Evolutionary conservation across 1,140 invertebrate genomes (phyloP), one percentile per base, ranked within the genome.

Genomic region (Drosophila sproati): DNA sequence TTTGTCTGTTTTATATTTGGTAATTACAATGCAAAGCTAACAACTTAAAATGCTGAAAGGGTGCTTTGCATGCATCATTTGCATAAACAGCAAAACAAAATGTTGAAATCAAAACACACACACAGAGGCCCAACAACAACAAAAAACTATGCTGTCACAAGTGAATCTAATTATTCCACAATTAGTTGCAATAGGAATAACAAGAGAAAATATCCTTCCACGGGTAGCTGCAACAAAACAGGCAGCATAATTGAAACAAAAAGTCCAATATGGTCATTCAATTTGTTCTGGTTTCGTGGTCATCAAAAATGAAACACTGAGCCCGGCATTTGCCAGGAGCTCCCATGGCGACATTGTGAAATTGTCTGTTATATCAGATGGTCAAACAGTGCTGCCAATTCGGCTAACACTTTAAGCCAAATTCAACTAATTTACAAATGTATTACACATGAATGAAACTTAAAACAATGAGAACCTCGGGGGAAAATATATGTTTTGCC

Each of bases 1-100:
- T 87, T 63, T 56, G 28, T 34, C 45, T 35, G 50, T 34, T 56
- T 41, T 64, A 45, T 73, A 51, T 72, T 12, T 10, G 37, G 45
- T 45, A 67, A 73, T 73, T 73, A 73, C 41, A 47, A 61, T 47
- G 39, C 57, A 70, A 57, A 64, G 61, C 50, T 10, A 31, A 12
- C 37, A 41, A 47, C 10, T 12, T 28, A 12, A 31, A 51, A 59
- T 56, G 57, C 50, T 50, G 10, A 55, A 69, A 48, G 45, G 37
- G 59, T 52, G 52, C 39, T 39, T 37, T 55, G 5, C 20, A 10
- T 10, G 37, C 34, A 47, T 74, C 56, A 88, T 88, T 87, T 80
- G 77, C 83, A 87, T 87, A 80, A 47, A 54, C 43, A 77, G 55
- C 70, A 50, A 41, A 59, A 66, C 39, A 59, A 71, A 70, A 70